Evolutionary conservation across 2,888 invertebrate species (phyloP).

Genomic region (Exephanes ischioxanthus): DNA sequence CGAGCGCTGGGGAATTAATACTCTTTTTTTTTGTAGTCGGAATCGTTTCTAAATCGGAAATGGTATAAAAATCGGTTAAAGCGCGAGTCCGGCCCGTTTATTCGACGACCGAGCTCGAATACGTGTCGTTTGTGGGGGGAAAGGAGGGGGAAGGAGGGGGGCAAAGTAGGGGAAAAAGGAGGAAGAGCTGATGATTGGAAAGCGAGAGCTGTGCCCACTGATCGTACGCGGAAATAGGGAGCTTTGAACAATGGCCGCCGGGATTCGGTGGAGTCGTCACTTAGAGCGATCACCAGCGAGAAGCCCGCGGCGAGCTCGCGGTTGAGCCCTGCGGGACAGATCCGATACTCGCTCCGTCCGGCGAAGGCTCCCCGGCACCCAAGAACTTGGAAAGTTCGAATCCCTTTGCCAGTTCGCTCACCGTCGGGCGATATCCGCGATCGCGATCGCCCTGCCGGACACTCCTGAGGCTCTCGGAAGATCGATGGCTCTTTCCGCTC

Average conservation of each 20-base stretch:
- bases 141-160: not conserved
- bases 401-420: conserved; percentile 5
- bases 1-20: conserved; percentile 6
- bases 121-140: not conserved
- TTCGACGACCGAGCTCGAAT: conserved; percentile 5
- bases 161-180: not conserved
- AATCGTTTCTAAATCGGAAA: conserved; percentile 10
- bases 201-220: not conserved
- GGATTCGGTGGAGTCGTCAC: conserved; percentile 31
- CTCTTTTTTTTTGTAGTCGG: conserved; percentile 5
- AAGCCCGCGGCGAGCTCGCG: not conserved
- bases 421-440: conserved; percentile 16
- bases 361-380: not conserved
- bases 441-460: conserved; percentile 12
- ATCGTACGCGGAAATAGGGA: not conserved
- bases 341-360: conserved; percentile 1
- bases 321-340: conserved; percentile 21
- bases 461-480: conserved; percentile 31
- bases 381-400: conserved; percentile 21
- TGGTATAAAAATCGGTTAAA: not conserved
- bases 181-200: conserved; percentile 33
- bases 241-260: conserved; percentile 31
- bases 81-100: not conserved
- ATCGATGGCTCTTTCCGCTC: conserved; percentile 41
- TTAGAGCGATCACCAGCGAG: conserved; percentile 30